These are phyloP conservation scores for Trachelus tabidus DNA, from an alignment of 2,888 invertebrate species.

Conservation along the genomic window DNA sequence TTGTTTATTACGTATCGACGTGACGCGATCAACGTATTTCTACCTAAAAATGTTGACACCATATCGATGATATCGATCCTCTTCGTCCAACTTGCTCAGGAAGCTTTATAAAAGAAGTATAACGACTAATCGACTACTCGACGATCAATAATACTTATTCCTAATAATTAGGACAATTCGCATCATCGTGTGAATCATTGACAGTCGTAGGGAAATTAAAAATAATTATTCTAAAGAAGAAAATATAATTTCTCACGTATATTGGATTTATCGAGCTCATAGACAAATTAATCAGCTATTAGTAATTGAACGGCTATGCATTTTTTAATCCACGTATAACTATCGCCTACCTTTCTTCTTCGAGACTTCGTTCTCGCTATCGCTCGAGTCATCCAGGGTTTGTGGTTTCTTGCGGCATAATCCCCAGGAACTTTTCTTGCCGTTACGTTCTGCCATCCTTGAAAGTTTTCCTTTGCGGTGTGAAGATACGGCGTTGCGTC, in stretches of 20 bases:
- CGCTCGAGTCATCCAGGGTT: slow-evolving; percentile 16
- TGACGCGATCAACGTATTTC: neutral
- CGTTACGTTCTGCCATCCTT: slow-evolving; percentile 9
- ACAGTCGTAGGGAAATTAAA: neutral
- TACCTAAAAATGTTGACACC: neutral
- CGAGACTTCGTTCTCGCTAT: neutral
- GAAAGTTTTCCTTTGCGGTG: neutral
- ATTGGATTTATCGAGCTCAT: neutral
- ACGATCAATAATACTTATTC: too few relatives aligned
- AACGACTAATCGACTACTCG: neutral
- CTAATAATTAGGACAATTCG: neutral
- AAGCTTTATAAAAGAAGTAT: neutral
- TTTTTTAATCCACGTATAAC: neutral
- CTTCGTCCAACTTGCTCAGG: neutral
- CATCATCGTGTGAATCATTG: neutral
- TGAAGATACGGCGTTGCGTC: neutral
- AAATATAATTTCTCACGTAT: neutral
- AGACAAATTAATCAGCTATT: neutral
- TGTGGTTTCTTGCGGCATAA: slow-evolving; percentile 28
- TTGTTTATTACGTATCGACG: neutral
- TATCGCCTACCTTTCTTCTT: neutral
- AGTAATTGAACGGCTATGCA: neutral
- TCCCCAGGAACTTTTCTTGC: slow-evolving; percentile 11
- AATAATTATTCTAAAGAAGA: neutral
- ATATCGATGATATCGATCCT: neutral